Base-by-base conservation (phyloP, 2,888 invertebrate species). In the Epirrita christyi region DNA sequence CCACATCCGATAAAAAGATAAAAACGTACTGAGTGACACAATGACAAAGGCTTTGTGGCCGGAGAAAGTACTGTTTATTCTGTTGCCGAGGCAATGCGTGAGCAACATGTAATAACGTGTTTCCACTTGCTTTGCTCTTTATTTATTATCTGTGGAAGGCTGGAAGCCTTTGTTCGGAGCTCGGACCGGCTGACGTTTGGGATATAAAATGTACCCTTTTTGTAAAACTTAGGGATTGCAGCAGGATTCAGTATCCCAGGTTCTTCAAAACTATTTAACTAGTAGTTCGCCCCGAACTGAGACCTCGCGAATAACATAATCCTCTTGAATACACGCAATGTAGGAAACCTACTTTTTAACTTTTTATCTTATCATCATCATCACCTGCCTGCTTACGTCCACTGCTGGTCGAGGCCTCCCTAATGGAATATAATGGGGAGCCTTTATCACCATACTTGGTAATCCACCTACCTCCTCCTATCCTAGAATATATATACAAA, bases 51-150 rank as follows among this genome's bases (percentile, higher is more conserved):
- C 59, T 56, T 64, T 59, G 67, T 43, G 67, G 63, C 62, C 64
- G 65, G 51, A 55, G 63, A 63, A 68, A 68, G 47, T 41, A 14
- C 34, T 14, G 3, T 14, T 2, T 54, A 41, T 36, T 41, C 55
- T 55, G 66, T 41, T 66, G 64, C 61, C 63, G 67, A 56, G 61
- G 65, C 66, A 71, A 70, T 69, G 73, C 70, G 75, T 72, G 71
- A 71, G 70, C 71, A 70, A 71, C 71, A 72, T 70, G 71, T 72
- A 70, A 74, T 72, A 75, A 71, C 65, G 59, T 62, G 60, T 61
- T 62, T 44, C 38, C 65, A 63, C 67, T 62, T 65, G 67, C 60
- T 63, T 59, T 62, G 61, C 60, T 63, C 55, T 62, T 62, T 66
- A 67, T 67, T 64, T 67, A 64, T 66, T 64, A 61, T 65, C 66